phyloP scores from a whole-genome alignment of 2,888 invertebrate species.

The Scrobipalpa costella region DNA sequence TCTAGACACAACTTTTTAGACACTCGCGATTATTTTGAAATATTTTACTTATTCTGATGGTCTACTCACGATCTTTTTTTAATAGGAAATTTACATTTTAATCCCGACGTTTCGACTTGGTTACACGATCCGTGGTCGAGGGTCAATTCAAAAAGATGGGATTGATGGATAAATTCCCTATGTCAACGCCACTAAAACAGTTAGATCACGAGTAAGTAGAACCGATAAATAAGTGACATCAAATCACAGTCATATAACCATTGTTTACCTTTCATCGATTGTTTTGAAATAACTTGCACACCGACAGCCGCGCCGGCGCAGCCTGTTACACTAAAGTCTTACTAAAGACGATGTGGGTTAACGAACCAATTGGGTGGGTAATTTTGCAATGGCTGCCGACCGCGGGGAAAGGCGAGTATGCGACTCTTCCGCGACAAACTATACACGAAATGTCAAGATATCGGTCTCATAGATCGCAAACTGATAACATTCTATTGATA shows the following conservation, averaged over 20 bases:
- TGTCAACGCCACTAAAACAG: no score
- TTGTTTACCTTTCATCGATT: constrained; percentile 34
- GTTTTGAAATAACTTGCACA: constrained; percentile 56
- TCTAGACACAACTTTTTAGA: no score
- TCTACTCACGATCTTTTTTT: no score
- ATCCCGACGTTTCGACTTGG: no score
- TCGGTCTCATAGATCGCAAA: background rate
- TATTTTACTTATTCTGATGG: no score
- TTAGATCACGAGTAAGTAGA: no score
- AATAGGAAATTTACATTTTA: no score
- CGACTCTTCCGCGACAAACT: constrained; percentile 58
- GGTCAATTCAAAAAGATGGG: no score
- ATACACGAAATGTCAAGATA: constrained; percentile 63
- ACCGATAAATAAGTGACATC: no score
- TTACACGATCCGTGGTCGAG: no score
- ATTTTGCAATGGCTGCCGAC: constrained; percentile 65
- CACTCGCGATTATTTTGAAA: no score
- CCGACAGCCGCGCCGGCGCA: constrained; percentile 46
- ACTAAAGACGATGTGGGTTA: constrained; percentile 66
- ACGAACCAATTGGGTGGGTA: constrained; percentile 65
- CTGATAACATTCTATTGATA: background rate
- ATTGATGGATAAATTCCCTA: no score
- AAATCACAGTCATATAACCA: background rate
- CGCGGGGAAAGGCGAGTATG: constrained; percentile 55
- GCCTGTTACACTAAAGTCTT: constrained; percentile 44